Conservation (phyloP, 2,888 invertebrate genomes). For the Drosophila melanosoma region DNA sequence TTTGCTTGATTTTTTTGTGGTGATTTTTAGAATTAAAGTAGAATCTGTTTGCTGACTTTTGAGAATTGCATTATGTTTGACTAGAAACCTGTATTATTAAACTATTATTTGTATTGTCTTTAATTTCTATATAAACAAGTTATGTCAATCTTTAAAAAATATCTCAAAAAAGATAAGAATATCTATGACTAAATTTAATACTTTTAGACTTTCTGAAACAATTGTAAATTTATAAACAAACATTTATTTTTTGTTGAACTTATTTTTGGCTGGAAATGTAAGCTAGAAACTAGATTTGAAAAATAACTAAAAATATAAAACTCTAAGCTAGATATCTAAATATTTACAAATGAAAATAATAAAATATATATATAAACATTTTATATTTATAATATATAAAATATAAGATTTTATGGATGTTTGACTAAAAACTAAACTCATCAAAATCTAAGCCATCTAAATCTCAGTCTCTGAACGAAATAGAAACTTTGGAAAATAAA, state of each 20-base stretch:
- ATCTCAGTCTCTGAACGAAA: neutral
- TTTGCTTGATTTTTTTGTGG: neutral
- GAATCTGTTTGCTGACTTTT: neutral
- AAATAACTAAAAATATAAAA: neutral
- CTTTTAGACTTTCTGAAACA: neutral
- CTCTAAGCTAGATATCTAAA: neutral
- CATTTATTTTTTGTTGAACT: neutral
- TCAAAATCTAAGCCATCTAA: neutral
- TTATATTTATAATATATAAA: neutral
- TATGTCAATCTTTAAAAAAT: neutral
- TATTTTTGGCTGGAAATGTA: neutral
- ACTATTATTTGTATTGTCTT: neutral
- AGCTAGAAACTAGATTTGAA: neutral
- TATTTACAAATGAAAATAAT: neutral
- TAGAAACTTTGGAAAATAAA: neutral
- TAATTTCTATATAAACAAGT: neutral
- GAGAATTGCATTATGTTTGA: neutral
- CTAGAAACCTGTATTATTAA: neutral
- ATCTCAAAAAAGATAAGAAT: neutral
- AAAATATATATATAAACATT: neutral
- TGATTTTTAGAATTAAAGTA: neutral
- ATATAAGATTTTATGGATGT: neutral
- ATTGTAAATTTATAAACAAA: too few species aligned
- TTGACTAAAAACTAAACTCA: neutral
- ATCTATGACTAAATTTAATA: neutral